Evolutionary conservation across 2,113 vertebrate species (phyloP).

Genomic region (Ophiodon elongatus): DNA sequence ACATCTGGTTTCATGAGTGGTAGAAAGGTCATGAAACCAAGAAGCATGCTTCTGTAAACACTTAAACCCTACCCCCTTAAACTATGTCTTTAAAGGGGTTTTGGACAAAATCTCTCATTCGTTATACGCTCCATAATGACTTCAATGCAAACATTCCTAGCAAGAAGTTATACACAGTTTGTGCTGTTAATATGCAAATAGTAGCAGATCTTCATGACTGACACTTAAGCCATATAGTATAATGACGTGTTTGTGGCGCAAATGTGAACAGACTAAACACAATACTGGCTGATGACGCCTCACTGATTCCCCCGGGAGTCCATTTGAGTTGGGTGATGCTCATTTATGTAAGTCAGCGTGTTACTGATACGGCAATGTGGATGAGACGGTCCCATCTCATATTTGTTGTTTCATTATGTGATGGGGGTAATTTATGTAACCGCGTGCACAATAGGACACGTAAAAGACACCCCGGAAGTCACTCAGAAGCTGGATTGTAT

Average conservation of each 20-base stretch:
- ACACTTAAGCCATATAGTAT: constrained; percentile 2
- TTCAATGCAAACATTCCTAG: neutral
- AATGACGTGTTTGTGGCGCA: constrained; percentile 2
- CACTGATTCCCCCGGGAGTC: constrained; percentile 18
- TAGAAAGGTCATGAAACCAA: neutral
- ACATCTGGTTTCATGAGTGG: neutral
- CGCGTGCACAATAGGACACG: constrained; percentile 33
- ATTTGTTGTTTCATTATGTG: constrained; percentile 39
- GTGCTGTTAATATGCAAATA: neutral
- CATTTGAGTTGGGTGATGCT: constrained; percentile 23
- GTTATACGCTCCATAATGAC: neutral
- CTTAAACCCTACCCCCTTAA: neutral
- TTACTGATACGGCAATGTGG: constrained; percentile 30
- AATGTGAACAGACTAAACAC: constrained; percentile 32
- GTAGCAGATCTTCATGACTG: constrained; percentile 28
- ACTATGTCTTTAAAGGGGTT: neutral
- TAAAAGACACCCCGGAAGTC: constrained; percentile 58
- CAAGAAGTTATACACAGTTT: neutral
- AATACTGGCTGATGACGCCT: constrained; percentile 40
- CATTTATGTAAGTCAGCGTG: constrained; percentile 46
- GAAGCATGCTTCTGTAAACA: neutral
- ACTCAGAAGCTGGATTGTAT: constrained; percentile 59
- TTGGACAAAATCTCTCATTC: too few species aligned
- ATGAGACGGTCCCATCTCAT: constrained; percentile 38
- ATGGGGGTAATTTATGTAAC: constrained; percentile 68